Percentiles rank a stretch among this genome's conserved stretches.
phyloP scores from a whole-genome alignment of 2,888 invertebrate species.

The Lapara coniferarum region DNA sequence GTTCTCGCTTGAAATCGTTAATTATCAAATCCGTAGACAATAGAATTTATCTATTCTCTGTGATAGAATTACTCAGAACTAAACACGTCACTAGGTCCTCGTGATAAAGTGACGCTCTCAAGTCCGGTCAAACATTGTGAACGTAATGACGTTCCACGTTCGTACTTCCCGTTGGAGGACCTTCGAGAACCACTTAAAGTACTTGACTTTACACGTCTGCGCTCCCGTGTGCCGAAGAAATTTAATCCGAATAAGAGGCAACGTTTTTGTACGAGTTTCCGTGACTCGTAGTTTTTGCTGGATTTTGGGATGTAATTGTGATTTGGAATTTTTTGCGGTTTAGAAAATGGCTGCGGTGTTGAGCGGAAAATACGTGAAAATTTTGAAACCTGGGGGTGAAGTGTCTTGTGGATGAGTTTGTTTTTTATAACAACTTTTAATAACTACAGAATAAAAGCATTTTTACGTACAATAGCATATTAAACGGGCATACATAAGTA shows the following conservation, averaged over 20 bases:
- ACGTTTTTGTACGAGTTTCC: constrained; percentile 45
- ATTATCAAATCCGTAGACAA: constrained; percentile 17
- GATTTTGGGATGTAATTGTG: constrained; percentile 20
- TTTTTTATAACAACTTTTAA: too few relatives aligned
- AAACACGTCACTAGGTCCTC: constrained; percentile 27
- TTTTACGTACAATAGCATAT: too few relatives aligned
- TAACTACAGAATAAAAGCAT: too few relatives aligned
- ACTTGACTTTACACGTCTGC: constrained; percentile 60
- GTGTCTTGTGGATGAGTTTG: too few relatives aligned
- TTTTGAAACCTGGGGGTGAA: too few relatives aligned
- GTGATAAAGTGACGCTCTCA: constrained; percentile 41
- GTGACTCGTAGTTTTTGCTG: constrained; percentile 32
- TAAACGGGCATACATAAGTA: too few relatives aligned
- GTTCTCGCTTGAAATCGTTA: constrained; percentile 13
- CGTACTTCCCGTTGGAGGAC: constrained; percentile 25
- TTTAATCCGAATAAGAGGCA: constrained; percentile 60
- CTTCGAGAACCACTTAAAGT: constrained; percentile 39
- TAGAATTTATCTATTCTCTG: background rate
- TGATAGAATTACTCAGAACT: background rate
- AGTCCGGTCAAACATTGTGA: constrained; percentile 39
- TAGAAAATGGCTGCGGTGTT: background rate
- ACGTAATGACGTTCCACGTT: constrained; percentile 46
- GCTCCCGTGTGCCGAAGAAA: constrained; percentile 43
- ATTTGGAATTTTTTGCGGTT: constrained; percentile 18
- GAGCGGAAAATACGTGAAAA: background rate